A percentile compares a stretch with the other conserved stretches of the same genome.
Evolutionary conservation across 1,140 invertebrate species (phyloP).

Genomic region (Lasioglossum baleicum): DNA sequence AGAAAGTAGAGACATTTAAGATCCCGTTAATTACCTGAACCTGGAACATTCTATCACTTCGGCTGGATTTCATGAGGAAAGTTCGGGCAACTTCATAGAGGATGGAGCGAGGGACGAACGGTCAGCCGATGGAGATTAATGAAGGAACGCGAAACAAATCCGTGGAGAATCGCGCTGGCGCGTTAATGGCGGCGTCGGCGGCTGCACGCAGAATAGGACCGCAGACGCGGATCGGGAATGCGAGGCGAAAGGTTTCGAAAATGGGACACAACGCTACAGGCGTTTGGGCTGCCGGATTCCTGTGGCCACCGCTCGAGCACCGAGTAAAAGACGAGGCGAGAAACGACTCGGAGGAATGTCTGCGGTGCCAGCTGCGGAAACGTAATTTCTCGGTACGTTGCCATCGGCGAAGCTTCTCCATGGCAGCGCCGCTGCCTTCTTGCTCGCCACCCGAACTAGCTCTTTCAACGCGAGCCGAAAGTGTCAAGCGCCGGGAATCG

Average conservation of each 20-base stretch:
- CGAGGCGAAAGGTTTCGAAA: slow-evolving; percentile 9
- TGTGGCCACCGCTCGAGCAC: slow-evolving; percentile 29
- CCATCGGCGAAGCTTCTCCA: slow-evolving; percentile 57
- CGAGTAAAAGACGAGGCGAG: slow-evolving; percentile 29
- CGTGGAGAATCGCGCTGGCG: not conserved
- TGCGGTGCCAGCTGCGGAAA: slow-evolving; percentile 64
- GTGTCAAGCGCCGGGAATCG: slow-evolving; percentile 51
- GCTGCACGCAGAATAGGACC: not conserved
- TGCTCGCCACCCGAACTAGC: slow-evolving; percentile 14
- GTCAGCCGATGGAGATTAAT: not conserved
- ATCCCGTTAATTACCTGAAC: too few species aligned
- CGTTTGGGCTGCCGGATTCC: slow-evolving; percentile 33
- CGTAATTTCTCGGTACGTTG: slow-evolving; percentile 66
- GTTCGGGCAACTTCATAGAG: too few species aligned
- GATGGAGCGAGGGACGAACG: not conserved
- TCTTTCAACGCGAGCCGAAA: slow-evolving; percentile 50
- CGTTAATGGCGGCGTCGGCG: not conserved
- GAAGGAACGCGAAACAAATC: not conserved
- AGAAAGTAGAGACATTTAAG: too few species aligned
- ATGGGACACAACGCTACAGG: slow-evolving; percentile 16
- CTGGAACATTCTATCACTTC: too few species aligned
- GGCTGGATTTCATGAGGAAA: too few species aligned
- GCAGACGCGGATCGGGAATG: not conserved
- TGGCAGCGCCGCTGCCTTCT: slow-evolving; percentile 20
- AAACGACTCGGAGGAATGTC: slow-evolving; percentile 57